Conservation (phyloP, 30 jellyfish, hydroid and myxozoan species). For the Aurelia aurita complex sp. Pacific region DNA sequence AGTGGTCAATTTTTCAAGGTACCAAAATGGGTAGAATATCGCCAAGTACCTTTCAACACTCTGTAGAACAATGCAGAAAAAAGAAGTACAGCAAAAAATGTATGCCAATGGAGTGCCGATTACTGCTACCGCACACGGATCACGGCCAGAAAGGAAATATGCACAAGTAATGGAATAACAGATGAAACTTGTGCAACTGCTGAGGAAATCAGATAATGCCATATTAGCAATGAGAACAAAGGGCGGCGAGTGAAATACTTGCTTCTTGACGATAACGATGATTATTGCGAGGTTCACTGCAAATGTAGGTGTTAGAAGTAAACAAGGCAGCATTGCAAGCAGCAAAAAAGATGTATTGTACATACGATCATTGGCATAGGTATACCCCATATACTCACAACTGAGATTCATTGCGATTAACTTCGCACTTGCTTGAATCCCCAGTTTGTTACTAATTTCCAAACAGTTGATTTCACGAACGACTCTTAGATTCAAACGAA, state of each 20-base stretch:
- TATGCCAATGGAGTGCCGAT: conserved; percentile 54
- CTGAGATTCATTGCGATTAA: conserved; percentile 21
- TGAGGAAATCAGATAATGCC: conserved; percentile 50
- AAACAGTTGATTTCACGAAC: no score
- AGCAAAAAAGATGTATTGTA: not conserved
- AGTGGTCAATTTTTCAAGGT: not conserved
- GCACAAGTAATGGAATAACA: conserved; percentile 43
- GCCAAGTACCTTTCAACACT: conserved; percentile 11
- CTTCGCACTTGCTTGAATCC: no score
- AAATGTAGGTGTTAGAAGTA: conserved; percentile 32
- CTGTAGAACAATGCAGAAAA: conserved; percentile 1
- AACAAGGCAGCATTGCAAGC: not conserved
- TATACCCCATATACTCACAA: conserved; percentile 51
- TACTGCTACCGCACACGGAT: conserved; percentile 49
- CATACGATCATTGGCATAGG: not conserved
- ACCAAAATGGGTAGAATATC: conserved; percentile 19
- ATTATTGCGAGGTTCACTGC: conserved; percentile 17
- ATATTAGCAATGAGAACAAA: conserved; percentile 30
- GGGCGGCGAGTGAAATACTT: conserved; percentile 49
- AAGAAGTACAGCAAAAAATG: conserved; percentile 36
- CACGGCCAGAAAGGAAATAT: conserved; percentile 22
- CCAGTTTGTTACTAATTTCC: no score
- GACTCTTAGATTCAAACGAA: no score
- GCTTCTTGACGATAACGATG: conserved; percentile 3
- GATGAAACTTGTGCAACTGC: conserved; percentile 30